phyloP scores from a whole-genome alignment of 2,888 invertebrate genomes.

The Lepas anatifera region DNA sequence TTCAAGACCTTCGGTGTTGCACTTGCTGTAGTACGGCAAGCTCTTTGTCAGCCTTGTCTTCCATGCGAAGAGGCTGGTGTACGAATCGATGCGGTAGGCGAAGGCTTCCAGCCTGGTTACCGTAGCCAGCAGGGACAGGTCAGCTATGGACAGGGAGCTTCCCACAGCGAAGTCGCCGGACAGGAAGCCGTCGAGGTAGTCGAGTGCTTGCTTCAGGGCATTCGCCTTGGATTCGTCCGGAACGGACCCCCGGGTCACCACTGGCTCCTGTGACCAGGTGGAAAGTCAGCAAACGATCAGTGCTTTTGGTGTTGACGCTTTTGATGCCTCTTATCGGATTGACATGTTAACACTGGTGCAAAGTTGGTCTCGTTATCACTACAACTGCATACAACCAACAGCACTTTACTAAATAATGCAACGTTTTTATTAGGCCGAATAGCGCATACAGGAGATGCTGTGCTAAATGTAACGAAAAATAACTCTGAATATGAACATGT shows the following conservation, averaged over 20 bases:
- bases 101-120: constrained; percentile 30
- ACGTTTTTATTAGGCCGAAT: too few species aligned
- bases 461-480: too few species aligned
- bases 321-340: too few species aligned
- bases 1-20: constrained; percentile 27
- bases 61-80: constrained; percentile 23
- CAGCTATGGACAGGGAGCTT: constrained; percentile 31
- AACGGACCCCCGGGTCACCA: constrained; percentile 24
- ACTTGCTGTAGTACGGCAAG: constrained; percentile 29
- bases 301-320: too few species aligned
- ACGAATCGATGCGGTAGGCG: constrained; percentile 29
- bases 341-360: too few species aligned
- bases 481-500: too few species aligned
- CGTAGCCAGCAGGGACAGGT: constrained; percentile 31
- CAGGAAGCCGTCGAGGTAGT: constrained; percentile 28
- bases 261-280: constrained; percentile 22
- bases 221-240: constrained; percentile 29
- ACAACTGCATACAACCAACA: too few species aligned
- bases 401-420: too few species aligned
- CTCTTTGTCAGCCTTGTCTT: constrained; percentile 21
- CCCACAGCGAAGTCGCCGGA: constrained; percentile 26
- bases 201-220: constrained; percentile 28
- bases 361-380: too few species aligned
- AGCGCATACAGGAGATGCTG: too few species aligned
- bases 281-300: too few species aligned